Evolutionary conservation across 23 tunicate species (phyloP), one percentile per base, ranked within the genome.

Genomic region (Trididemnum clinides): DNA sequence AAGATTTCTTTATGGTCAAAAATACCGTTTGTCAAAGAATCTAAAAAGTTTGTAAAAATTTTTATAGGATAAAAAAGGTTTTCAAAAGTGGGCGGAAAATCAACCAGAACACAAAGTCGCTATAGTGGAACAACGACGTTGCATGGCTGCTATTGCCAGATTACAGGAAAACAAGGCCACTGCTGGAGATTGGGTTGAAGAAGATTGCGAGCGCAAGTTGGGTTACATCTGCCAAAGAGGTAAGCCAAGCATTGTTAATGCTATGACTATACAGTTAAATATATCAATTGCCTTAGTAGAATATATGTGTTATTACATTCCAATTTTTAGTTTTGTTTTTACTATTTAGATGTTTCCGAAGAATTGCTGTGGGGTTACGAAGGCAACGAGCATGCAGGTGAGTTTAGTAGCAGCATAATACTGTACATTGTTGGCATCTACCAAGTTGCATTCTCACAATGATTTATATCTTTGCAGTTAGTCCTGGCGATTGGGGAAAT

Each of bases 181-280:
- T 28, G 34, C 54, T 1, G 85, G 85, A 12, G 57, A 63, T 6
- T 81, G 85, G 85, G 35, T 81, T 7, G 85, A 81, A 25, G 6
- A 62, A 5, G 10, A 26, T 54, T 81, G 85, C n/a, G 28, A 63
- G 27, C 2, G 4, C 27, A 31, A 22, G 18, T 33, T 34, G 74
- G 63, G 5, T 51, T 81, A 23, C 74, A 81, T 81, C 33, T 81
- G 85, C 57, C 33, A 81, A 34, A 28, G 85, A 63, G 85, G 85
- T 81, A 31, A 62, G 74, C 2, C 54, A 10, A 49, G 54, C 15
- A 10, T 15, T 10, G 15, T 49, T 49, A 10, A 15, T 10, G 10
- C 10, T 49, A 49, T 49, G 54, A 10, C 10, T 10, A 49, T 49
- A 49, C 15, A 49, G 54, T 49, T 10, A 49, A 10, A 10, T 49